Evolutionary conservation across 2,888 invertebrate genomes (phyloP).

Genomic region (Prosapia bicincta): DNA sequence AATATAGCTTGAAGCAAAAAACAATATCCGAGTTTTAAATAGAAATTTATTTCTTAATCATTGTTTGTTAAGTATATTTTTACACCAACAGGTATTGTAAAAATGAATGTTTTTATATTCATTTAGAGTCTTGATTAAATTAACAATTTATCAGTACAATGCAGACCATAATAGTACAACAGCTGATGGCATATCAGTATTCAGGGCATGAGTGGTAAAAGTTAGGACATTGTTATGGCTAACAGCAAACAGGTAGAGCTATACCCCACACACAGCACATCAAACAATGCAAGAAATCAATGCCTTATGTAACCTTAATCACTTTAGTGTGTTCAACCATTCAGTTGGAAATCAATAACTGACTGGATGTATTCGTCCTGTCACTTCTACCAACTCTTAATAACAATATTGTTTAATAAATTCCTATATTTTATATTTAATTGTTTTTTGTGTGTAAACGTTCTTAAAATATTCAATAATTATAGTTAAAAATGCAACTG

Average conservation of each 20-base stretch:
- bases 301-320: not conserved
- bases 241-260: not conserved
- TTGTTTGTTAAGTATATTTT: too few relatives aligned
- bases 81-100: too few relatives aligned
- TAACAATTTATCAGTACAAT: not conserved
- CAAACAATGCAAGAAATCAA: not conserved
- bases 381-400: not conserved
- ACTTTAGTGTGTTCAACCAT: not conserved
- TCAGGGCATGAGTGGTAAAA: not conserved
- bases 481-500: too few relatives aligned
- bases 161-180: not conserved
- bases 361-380: not conserved
- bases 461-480: too few relatives aligned
- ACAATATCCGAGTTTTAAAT: too few relatives aligned
- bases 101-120: not conserved
- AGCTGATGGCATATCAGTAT: not conserved
- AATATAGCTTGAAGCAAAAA: too few relatives aligned
- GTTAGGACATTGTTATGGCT: not conserved
- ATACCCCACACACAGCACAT: not conserved
- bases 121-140: not conserved
- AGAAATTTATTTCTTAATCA: too few relatives aligned
- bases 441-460: too few relatives aligned
- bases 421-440: too few relatives aligned
- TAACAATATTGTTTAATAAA: too few relatives aligned
- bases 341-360: not conserved